Conservation (phyloP, 1,140 invertebrate species). For the Bombus fervidus region DNA sequence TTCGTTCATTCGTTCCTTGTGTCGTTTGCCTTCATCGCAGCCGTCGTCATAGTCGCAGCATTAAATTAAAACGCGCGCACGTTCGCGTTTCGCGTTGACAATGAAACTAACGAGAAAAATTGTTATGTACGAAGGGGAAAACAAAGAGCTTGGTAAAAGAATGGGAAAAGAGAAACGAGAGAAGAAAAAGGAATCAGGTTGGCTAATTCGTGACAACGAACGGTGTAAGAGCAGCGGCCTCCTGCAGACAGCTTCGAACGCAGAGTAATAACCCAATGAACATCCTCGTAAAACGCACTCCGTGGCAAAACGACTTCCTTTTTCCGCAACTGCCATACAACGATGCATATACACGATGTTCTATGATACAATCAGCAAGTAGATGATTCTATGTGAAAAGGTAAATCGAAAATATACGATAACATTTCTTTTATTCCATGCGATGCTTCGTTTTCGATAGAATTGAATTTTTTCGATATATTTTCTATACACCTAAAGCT, state of each 20-base stretch:
- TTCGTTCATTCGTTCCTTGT: constrained; percentile 15
- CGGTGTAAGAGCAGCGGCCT: not conserved
- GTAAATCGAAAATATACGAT: too few relatives aligned
- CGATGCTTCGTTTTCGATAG: too few relatives aligned
- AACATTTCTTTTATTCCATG: too few relatives aligned
- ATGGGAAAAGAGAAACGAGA: not conserved
- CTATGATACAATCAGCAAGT: too few relatives aligned
- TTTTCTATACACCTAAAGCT: too few relatives aligned
- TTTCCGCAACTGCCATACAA: not conserved
- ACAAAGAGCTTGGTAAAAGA: not conserved
- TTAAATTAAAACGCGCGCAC: constrained; percentile 41
- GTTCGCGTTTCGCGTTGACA: constrained; percentile 1
- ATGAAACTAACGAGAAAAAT: constrained; percentile 28
- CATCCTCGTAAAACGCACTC: not conserved
- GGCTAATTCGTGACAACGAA: not conserved
- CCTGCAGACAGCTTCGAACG: not conserved
- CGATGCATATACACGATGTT: too few relatives aligned
- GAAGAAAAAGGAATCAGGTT: not conserved
- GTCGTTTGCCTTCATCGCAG: constrained; percentile 5
- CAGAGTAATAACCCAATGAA: not conserved
- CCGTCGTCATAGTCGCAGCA: constrained; percentile 6
- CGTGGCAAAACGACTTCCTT: not conserved
- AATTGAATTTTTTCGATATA: too few relatives aligned
- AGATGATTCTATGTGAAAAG: too few relatives aligned
- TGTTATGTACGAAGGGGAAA: constrained; percentile 1